phyloP scores from a whole-genome alignment of 2,888 invertebrate species.

The Agonopterix heracliana region DNA sequence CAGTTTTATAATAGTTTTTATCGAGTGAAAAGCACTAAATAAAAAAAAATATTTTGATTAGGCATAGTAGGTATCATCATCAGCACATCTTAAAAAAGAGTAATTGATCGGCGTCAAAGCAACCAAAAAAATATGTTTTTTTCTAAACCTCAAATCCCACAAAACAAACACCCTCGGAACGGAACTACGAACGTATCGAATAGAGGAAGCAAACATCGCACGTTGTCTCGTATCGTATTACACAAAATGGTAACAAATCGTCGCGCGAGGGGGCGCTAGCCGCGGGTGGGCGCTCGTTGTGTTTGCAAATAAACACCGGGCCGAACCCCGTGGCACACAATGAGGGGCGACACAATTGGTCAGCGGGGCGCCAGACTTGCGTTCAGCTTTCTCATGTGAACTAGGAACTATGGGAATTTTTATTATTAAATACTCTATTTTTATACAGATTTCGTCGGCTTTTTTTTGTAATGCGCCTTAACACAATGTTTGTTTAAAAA shows the following conservation, averaged over 20 bases:
- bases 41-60: no score
- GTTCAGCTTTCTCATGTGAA: slow-evolving; percentile 53
- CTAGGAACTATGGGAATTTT: slow-evolving; percentile 1
- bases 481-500: no score
- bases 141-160: background rate
- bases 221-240: slow-evolving; percentile 43
- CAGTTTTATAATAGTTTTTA: no score
- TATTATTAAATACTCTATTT: background rate
- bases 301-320: slow-evolving; percentile 75
- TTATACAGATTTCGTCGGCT: background rate
- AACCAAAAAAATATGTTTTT: no score
- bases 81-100: no score
- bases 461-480: no score
- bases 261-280: slow-evolving; percentile 34
- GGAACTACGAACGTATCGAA: slow-evolving; percentile 9
- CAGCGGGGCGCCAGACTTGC: slow-evolving; percentile 19
- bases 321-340: slow-evolving; percentile 36
- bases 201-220: slow-evolving; percentile 1
- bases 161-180: slow-evolving; percentile 10
- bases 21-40: no score
- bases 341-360: slow-evolving; percentile 31
- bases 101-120: no score
- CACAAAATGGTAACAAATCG: slow-evolving; percentile 58
- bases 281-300: slow-evolving; percentile 56
- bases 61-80: no score